These are phyloP conservation scores for Hyles euphorbiae DNA, from an alignment of 1,140 invertebrate genomes.

Conservation along the genomic window DNA sequence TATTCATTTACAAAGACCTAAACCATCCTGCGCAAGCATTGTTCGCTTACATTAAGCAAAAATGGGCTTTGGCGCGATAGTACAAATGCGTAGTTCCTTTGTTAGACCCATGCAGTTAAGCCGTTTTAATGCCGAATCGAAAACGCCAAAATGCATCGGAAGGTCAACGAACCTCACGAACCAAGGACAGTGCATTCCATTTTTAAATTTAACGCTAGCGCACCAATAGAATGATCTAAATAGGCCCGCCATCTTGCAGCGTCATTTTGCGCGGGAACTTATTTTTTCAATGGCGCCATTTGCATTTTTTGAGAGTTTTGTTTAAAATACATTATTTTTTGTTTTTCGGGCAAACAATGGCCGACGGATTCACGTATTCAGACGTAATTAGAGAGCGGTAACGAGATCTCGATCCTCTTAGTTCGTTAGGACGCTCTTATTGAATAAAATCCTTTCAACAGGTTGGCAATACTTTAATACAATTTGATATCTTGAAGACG, in stretches of 20 bases:
- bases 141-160: slow-evolving; percentile 73
- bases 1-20: slow-evolving; percentile 13
- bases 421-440: slow-evolving; percentile 17
- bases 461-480: slow-evolving; percentile 4
- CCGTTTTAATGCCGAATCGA: slow-evolving; percentile 36
- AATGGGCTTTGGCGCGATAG: slow-evolving; percentile 23
- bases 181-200: slow-evolving; percentile 74
- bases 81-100: slow-evolving; percentile 36
- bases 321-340: slow-evolving; percentile 21
- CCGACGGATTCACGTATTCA: slow-evolving; percentile 30
- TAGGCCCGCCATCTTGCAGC: slow-evolving; percentile 38
- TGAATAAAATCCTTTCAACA: slow-evolving; percentile 5
- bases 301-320: slow-evolving; percentile 23
- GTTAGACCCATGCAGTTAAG: slow-evolving; percentile 24
- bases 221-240: slow-evolving; percentile 44
- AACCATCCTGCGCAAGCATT: slow-evolving; percentile 16
- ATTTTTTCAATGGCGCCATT: slow-evolving; percentile 37
- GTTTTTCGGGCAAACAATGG: slow-evolving; percentile 35
- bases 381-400: slow-evolving; percentile 41
- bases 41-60: slow-evolving; percentile 2
- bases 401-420: slow-evolving; percentile 25
- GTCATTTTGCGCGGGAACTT: slow-evolving; percentile 32
- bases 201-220: slow-evolving; percentile 65
- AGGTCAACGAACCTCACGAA: slow-evolving; percentile 65
- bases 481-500: no score